phyloP scores from a whole-genome alignment of 2,113 vertebrate species.

The Marcusenius ussheri region DNA sequence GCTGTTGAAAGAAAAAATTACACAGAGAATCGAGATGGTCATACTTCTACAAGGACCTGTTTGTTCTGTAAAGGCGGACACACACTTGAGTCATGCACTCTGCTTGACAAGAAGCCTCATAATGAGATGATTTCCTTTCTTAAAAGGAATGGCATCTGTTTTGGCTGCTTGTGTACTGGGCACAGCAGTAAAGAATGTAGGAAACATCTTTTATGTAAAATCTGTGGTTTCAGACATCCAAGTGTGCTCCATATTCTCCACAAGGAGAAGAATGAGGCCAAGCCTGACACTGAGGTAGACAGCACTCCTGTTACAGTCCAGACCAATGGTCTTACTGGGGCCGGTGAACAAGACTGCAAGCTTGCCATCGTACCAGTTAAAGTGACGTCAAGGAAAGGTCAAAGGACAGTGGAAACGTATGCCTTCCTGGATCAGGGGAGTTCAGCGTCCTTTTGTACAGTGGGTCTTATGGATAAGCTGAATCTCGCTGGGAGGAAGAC shows the following conservation, averaged over 20 bases:
- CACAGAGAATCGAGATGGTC: too few species aligned
- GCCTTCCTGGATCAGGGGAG: background rate
- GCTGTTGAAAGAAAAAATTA: too few species aligned
- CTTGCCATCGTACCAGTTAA: background rate
- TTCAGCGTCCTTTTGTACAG: background rate
- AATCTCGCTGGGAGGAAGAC: background rate
- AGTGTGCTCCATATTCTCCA: background rate
- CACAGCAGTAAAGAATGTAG: background rate
- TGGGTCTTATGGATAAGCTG: background rate
- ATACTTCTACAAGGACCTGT: too few species aligned
- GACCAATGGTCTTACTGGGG: background rate
- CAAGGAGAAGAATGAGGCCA: background rate
- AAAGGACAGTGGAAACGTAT: background rate
- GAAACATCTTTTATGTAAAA: background rate
- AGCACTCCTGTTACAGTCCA: background rate
- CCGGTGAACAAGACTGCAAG: background rate
- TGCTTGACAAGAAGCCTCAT: background rate
- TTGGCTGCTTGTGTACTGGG: background rate
- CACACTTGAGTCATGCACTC: background rate
- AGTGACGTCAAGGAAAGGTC: background rate
- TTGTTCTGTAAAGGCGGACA: too few species aligned
- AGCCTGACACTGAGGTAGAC: too few species aligned
- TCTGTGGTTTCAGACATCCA: background rate
- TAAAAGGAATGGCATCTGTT: background rate
- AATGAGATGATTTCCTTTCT: background rate